Base-by-base conservation (phyloP, 1,140 invertebrate genomes). In the Monochamus saltuarius region DNA sequence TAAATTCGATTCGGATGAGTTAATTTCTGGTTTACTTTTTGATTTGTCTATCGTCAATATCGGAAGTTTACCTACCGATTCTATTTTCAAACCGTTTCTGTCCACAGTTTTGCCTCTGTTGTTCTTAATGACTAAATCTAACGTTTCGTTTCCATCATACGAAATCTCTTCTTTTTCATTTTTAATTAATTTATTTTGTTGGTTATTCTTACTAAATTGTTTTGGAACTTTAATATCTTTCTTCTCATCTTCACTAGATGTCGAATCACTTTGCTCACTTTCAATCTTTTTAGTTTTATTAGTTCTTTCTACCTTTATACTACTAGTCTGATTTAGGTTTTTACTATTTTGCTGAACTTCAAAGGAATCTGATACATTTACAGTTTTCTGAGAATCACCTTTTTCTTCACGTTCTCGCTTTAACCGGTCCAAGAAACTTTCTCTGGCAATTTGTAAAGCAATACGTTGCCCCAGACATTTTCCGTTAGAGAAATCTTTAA, bases 1-100 rank as follows among this genome's bases (percentile, higher is more conserved):
- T 40, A 79, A 75, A 60, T 86, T 83, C 7, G 83, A 63, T 43
- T 61, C 45, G 39, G 43, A 54, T 7, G 47, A 56, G 64, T 58
- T 62, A 38, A 37, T 45, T 43, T 47, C 36, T 35, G 53, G 13
- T 55, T 61, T 63, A 42, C 17, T 56, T 36, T 52, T 49, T 47
- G 17, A 13, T 13, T 29, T 9, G 46, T 62, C 54, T 45, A 59
- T 59, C 50, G 36, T 46, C 10, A 38, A 7, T 42, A 63, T 65
- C 11, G 62, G 60, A 36, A 54, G 38, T 46, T 65, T 52, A n/a
- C 55, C 60, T 34, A 59, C 47, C 29, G 54, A 59, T 50, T 60
- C 47, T 38, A 61, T 62, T 69, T 64, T 61, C n/a, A 54, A 40
- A 34, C 36, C 34, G 36, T 29, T 36, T 37, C 62, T 50, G 11